Evolutionary conservation across 1,140 invertebrate genomes (phyloP), one percentile per base, ranked within the genome.

Genomic region (Drosophila oshimai): DNA sequence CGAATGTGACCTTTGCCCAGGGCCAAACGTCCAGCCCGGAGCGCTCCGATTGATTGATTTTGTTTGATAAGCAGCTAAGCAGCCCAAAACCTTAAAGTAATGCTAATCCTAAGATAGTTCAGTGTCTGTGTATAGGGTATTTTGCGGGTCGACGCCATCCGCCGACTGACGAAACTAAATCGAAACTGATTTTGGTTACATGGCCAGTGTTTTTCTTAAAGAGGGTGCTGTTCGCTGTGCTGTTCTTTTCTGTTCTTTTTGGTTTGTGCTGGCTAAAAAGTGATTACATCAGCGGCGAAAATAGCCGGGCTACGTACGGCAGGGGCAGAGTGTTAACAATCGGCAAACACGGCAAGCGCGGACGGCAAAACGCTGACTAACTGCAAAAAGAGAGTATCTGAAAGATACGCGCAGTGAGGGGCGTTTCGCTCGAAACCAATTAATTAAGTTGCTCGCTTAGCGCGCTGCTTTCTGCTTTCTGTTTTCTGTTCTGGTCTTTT

Each of bases 281-380:
- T 67, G 77, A 81, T 81, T 81, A 81, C 77, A 81, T 81, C 77
- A 81, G 77, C 77, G 68, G 45, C 50, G 34, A 76, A 81, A 81
- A 81, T 81, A 76, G 70, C 34, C 51, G 65, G 26, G 6, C 54
- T 20, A 39, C 39, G 44, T n/a, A n/a, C n/a, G n/a, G n/a, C n/a
- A n/a, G n/a, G n/a, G n/a, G n/a, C n/a, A n/a, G 58, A 31, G 58
- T 61, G 64, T 83, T 81, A 75, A 70, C 78, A 71, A 44, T 74
- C 53, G 51, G 49, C 44, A 29, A 62, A 49, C 57, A 50, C 34
- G 55, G 45, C 72, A 51, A 50, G 47, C 33, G n/a, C 31, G 42
- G 46, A 28, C 28, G 50, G 41, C 15, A 13, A 37, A 20, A 47
- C 41, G 28, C 41, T 73, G 57, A 61, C 69, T 71, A 33, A 46